These are phyloP conservation scores for Oncorhynchus mykiss DNA, from an alignment of 2,113 vertebrate genomes.

Conservation along the genomic window DNA sequence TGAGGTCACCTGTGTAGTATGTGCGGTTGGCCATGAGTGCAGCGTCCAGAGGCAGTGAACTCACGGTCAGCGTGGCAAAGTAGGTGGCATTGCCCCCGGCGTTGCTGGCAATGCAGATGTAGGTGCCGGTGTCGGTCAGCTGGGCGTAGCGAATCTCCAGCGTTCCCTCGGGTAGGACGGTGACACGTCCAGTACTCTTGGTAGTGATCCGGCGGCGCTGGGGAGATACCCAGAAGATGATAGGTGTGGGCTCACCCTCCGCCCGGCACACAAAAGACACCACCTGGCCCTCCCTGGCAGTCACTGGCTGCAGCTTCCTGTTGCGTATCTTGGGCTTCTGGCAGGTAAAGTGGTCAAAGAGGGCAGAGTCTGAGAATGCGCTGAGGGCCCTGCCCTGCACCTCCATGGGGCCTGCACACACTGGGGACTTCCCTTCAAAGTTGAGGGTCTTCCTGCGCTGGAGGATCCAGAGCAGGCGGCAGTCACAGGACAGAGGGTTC, in stretches of 20 bases:
- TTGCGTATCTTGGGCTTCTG: conserved; percentile 93
- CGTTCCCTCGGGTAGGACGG: conserved; percentile 85
- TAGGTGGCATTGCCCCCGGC: conserved; percentile 96
- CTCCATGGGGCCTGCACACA: conserved; percentile 83
- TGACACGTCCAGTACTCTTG: conserved; percentile 78
- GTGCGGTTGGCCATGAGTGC: conserved; percentile 78
- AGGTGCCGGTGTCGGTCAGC: conserved; percentile 90
- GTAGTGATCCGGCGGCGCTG: conserved; percentile 86
- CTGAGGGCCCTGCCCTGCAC: conserved; percentile 87
- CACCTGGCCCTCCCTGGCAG: conserved; percentile 81
- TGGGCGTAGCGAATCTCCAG: conserved; percentile 87
- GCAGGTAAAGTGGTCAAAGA: conserved; percentile 95
- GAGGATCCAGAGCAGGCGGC: conserved; percentile 94
- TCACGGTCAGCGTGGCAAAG: conserved; percentile 89
- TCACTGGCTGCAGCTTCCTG: conserved; percentile 86
- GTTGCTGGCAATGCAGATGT: conserved; percentile 97
- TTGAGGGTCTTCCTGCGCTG: conserved; percentile 93
- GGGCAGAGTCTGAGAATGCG: conserved; percentile 84
- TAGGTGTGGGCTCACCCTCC: conserved; percentile 87
- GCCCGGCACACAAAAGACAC: conserved; percentile 90
- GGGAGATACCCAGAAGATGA: conserved; percentile 92
- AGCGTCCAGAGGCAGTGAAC: conserved; percentile 71
- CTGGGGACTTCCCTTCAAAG: conserved; percentile 86
- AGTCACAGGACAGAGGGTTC: conserved; percentile 95
- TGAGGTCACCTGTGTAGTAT: conserved; percentile 80